Conservation (phyloP, 2,113 vertebrate genomes). For the Melanocharis versteri region DNA sequence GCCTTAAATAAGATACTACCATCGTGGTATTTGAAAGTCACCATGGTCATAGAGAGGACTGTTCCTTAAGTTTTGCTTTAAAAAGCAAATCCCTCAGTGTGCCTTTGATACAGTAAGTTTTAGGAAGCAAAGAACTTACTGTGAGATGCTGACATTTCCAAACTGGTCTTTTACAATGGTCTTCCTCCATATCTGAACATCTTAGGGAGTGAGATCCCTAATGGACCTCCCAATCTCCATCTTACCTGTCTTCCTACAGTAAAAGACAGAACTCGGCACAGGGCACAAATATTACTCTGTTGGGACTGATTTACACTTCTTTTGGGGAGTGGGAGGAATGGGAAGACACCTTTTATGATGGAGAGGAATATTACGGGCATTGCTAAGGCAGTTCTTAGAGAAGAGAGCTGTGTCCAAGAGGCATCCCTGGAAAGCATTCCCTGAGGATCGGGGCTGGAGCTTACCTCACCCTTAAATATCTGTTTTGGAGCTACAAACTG, state of each 20-base stretch:
- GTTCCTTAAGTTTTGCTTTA: not conserved
- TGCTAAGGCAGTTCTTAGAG: not conserved
- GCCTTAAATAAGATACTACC: not conserved
- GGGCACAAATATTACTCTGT: not conserved
- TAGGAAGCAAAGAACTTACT: not conserved
- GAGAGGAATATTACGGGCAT: not conserved
- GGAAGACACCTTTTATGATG: not conserved
- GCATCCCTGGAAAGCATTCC: not conserved
- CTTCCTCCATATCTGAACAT: not conserved
- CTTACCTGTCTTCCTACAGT: not conserved
- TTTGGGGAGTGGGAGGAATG: not conserved
- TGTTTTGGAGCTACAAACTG: not conserved
- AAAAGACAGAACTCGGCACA: not conserved
- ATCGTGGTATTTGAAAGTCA: not conserved
- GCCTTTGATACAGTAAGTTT: not conserved
- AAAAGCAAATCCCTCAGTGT: not conserved
- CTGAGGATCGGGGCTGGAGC: not conserved
- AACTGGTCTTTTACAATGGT: not conserved
- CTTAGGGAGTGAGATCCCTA: not conserved
- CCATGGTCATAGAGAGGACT: not conserved
- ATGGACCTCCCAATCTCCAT: not conserved
- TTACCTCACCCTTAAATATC: not conserved
- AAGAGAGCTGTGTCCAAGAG: not conserved
- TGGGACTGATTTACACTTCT: not conserved
- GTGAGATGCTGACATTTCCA: not conserved